Evolutionary conservation across 2,797 vertebrate genomes (phyloP).

Genomic region (Catamblyrhynchus diadema): DNA sequence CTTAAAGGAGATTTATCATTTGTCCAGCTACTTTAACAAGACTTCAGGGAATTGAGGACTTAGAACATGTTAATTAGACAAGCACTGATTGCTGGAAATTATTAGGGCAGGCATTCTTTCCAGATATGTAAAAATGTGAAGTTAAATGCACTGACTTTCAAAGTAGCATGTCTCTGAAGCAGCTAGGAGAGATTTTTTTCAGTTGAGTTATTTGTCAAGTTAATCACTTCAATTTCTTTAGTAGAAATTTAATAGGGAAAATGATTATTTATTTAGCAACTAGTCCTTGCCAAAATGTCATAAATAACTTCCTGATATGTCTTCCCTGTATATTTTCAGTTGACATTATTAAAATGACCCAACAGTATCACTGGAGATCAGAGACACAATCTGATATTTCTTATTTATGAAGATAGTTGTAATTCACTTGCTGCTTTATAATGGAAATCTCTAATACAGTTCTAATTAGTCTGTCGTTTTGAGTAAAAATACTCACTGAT

Average conservation of each 20-base stretch:
- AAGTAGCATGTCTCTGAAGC: background rate
- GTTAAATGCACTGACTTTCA: background rate
- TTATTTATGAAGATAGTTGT: background rate
- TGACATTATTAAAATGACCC: background rate
- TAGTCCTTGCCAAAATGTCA: background rate
- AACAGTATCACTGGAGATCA: background rate
- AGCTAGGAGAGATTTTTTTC: background rate
- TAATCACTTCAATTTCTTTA: background rate
- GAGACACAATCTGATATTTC: background rate
- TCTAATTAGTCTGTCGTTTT: background rate
- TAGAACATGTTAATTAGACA: background rate
- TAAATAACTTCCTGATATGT: background rate
- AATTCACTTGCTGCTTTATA: background rate
- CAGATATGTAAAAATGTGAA: background rate
- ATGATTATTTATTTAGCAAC: background rate
- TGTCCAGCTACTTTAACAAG: background rate
- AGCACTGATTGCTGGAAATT: background rate
- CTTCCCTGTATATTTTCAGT: background rate
- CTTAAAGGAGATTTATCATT: background rate
- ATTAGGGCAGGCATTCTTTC: background rate
- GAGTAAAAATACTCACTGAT: background rate
- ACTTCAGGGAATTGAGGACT: background rate
- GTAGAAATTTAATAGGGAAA: background rate
- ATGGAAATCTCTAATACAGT: background rate
- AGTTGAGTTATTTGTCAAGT: background rate